phyloP scores from a whole-genome alignment of 1,140 invertebrate genomes.

The Drosophila rhopaloa region DNA sequence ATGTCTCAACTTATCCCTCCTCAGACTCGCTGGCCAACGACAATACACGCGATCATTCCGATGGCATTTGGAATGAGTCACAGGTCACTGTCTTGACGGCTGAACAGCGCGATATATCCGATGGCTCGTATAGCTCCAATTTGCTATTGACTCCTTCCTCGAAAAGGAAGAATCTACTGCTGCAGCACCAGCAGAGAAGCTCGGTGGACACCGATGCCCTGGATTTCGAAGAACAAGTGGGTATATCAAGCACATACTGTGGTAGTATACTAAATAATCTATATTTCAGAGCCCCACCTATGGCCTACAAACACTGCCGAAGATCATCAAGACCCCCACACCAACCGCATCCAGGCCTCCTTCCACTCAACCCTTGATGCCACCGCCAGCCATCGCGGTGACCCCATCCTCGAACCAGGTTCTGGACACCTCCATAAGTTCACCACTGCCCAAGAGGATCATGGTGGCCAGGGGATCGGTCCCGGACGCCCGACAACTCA shows the following conservation, averaged over 20 bases:
- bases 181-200: constrained; percentile 93
- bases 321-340: constrained; percentile 64
- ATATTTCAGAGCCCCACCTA: constrained; percentile 71
- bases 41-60: constrained; percentile 91
- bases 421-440: constrained; percentile 31
- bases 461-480: constrained; percentile 59
- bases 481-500: constrained; percentile 62
- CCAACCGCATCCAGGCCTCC: constrained; percentile 46
- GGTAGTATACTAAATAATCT: not conserved
- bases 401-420: constrained; percentile 56
- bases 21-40: constrained; percentile 92
- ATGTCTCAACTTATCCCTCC: constrained; percentile 90
- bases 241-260: not conserved
- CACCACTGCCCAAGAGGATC: constrained; percentile 61
- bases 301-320: constrained; percentile 69
- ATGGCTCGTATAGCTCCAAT: constrained; percentile 84
- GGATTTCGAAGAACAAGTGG: constrained; percentile 89
- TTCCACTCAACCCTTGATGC: constrained; percentile 31
- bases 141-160: constrained; percentile 90
- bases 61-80: constrained; percentile 94
- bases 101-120: constrained; percentile 84
- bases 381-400: constrained; percentile 58
- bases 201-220: constrained; percentile 93
- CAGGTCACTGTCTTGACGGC: constrained; percentile 92
- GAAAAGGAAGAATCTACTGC: constrained; percentile 89